Base-by-base conservation (phyloP, 2,113 vertebrate genomes). In the Paracanthobrama guichenoti region DNA sequence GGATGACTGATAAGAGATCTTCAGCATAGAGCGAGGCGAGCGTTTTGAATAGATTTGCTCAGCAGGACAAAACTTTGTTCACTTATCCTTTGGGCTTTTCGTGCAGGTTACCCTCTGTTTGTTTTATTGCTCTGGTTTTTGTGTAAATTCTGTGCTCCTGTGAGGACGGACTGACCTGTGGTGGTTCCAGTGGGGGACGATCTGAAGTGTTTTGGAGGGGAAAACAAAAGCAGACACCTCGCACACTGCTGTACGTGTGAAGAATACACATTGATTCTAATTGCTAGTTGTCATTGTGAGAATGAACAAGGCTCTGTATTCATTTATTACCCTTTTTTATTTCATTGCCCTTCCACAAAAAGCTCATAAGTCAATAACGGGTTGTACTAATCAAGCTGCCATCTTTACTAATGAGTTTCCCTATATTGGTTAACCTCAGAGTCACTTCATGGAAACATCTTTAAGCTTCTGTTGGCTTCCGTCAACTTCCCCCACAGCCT, bases 1-100 rank as follows among this genome's bases (percentile, higher is more conserved):
- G 77, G 79, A 77, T 10, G 48, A 28, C 59, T 71, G 87, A 88
- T 88, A 84, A 71, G 80, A 78, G 55, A 59, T 73, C 46, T 46
- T 73, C 60, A 35, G 78, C 78, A 18, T 22, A 16, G 59, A 80
- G 26, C 42, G 9, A 66, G 62, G 44, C 9, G 20, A 60, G 76
- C 31, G 24, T 48, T 79, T 20, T 46, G 42, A 80, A 48, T 48
- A 48, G 59, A 39, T 77, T 42, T 42, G 35, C 53, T 35, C 28
- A 9, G 13, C 75, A 59, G 31, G 53, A 66, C 39, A 48, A 66
- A 28, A 48, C 59, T 46, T 66, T 13, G 14, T 20, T 44, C 59
- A 66, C 24, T 12, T 16, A 48, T 26, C 60, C 39, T 44, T 66
- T 44, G 3, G 13, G 55, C 55, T 79, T 8, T 78, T 20, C 42